Evolutionary conservation across 2,888 invertebrate species (phyloP).

Genomic region (Microdon myrmicae): DNA sequence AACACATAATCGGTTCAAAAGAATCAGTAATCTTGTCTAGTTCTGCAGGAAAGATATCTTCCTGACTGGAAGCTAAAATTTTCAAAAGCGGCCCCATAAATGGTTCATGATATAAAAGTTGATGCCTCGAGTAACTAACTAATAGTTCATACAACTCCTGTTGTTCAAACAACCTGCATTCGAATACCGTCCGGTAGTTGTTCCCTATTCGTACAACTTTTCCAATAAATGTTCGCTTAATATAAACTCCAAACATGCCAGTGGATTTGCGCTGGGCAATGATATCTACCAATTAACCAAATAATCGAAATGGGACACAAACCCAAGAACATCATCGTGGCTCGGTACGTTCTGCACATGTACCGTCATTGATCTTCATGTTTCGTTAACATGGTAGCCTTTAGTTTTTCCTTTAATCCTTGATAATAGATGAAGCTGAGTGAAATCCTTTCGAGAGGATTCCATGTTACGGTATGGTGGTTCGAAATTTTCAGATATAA

Average conservation of each 20-base stretch:
- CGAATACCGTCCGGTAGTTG: constrained; percentile 82
- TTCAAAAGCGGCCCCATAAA: constrained; percentile 86
- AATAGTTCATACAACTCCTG: constrained; percentile 86
- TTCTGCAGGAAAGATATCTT: constrained; percentile 80
- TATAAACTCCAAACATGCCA: constrained; percentile 81
- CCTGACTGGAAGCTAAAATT: constrained; percentile 81
- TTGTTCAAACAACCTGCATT: constrained; percentile 85
- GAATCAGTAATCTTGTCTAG: constrained; percentile 84
- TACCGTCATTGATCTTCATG: constrained; percentile 50
- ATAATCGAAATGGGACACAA: constrained; percentile 91
- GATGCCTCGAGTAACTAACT: constrained; percentile 81
- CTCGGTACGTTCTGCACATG: constrained; percentile 70
- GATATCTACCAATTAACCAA: constrained; percentile 74
- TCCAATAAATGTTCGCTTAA: constrained; percentile 87
- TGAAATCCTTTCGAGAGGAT: too few relatives aligned
- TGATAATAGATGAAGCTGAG: too few relatives aligned
- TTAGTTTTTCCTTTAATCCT: too few relatives aligned
- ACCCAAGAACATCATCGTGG: constrained; percentile 88
- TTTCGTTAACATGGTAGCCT: constrained; percentile 13
- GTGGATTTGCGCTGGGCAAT: constrained; percentile 66
- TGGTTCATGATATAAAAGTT: constrained; percentile 89
- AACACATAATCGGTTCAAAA: constrained; percentile 90
- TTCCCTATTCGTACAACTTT: constrained; percentile 86
- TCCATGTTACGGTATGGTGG: too few relatives aligned
- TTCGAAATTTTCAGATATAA: too few relatives aligned